Evolutionary conservation across 1,140 invertebrate genomes (phyloP).

Genomic region (Drosophila melanogaster): DNA sequence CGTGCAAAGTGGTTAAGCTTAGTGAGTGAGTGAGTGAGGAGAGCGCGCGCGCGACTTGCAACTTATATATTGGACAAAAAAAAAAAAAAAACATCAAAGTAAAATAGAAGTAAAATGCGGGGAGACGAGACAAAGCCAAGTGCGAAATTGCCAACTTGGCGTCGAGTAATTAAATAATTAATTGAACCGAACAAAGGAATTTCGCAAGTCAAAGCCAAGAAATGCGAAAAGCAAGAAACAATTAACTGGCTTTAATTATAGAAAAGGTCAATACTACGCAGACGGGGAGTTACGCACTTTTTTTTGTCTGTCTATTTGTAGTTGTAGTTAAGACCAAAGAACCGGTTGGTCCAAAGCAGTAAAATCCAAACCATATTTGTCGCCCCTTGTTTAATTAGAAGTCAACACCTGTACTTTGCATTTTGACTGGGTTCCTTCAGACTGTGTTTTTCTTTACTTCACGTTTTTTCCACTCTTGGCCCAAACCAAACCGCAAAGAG

Average conservation of each 20-base stretch:
- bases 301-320: background rate
- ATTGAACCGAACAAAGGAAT: slow-evolving; percentile 79
- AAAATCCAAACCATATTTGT: slow-evolving; percentile 58
- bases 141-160: slow-evolving; percentile 74
- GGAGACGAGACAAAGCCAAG: slow-evolving; percentile 42
- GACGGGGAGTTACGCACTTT: slow-evolving; percentile 45
- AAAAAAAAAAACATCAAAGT: background rate
- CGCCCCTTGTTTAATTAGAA: slow-evolving; percentile 73
- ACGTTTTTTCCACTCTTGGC: slow-evolving; percentile 13
- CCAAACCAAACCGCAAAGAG: slow-evolving; percentile 77
- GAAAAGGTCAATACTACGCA: slow-evolving; percentile 62
- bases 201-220: slow-evolving; percentile 48
- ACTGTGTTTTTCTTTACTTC: background rate
- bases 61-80: slow-evolving; percentile 3
- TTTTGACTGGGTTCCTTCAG: slow-evolving; percentile 30
- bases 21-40: slow-evolving; percentile 52
- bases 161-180: slow-evolving; percentile 81
- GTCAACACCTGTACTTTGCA: slow-evolving; percentile 65
- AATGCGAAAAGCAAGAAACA: slow-evolving; percentile 29
- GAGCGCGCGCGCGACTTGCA: slow-evolving; percentile 60
- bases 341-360: slow-evolving; percentile 37
- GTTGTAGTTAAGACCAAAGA: slow-evolving; percentile 31
- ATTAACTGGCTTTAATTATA: slow-evolving; percentile 64
- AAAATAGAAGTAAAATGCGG: background rate
- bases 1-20: background rate